A percentile compares a stretch with the other conserved stretches of the same genome.
Conservation (phyloP, 2,113 vertebrate genomes). For the Brienomyrus longianalis region DNA sequence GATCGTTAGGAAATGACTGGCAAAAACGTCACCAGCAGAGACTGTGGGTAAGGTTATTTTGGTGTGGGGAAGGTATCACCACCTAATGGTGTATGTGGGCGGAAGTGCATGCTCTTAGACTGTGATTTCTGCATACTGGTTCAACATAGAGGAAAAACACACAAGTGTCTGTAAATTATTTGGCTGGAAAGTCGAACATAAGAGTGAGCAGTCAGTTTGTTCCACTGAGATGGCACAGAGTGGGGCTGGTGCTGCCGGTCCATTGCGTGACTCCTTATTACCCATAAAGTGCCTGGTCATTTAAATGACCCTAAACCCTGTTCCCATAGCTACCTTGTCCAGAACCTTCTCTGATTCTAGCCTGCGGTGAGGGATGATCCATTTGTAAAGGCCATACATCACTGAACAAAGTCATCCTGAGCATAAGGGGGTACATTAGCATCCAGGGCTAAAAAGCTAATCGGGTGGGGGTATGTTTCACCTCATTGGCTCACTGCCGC, state of each 20-base stretch:
- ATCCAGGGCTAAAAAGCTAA: no score
- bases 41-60: background rate
- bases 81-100: background rate
- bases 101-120: background rate
- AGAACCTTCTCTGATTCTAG: background rate
- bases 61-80: background rate
- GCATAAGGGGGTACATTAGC: background rate
- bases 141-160: background rate
- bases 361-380: background rate
- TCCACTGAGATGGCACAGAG: background rate
- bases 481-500: background rate
- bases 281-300: background rate
- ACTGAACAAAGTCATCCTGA: background rate
- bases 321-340: background rate
- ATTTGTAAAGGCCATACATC: background rate
- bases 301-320: background rate
- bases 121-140: background rate
- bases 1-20: background rate
- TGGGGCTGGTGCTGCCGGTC: background rate
- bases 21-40: background rate
- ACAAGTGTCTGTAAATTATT: background rate
- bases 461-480: background rate
- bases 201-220: background rate
- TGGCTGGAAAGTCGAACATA: background rate
- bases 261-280: background rate